Percentiles rank a stretch among this genome's conserved stretches.
phyloP scores from a whole-genome alignment of 2,888 invertebrate genomes.

The Nezara viridula region DNA sequence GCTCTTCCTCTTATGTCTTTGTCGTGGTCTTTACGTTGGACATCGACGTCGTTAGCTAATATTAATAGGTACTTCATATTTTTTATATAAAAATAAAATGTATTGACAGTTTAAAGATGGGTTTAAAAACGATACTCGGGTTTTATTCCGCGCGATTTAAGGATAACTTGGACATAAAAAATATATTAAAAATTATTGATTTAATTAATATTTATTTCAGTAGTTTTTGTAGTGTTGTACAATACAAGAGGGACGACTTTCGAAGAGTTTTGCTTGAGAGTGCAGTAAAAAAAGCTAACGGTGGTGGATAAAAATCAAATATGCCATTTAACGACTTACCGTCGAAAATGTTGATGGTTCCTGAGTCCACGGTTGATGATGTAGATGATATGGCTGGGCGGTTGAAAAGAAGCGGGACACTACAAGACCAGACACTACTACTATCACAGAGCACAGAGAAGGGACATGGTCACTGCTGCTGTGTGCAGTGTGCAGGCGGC shows the following conservation, averaged over 20 bases:
- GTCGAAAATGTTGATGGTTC: conserved; percentile 61
- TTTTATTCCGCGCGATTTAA: too few species aligned
- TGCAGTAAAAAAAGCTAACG: background rate
- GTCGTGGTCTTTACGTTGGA: background rate
- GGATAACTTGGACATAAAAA: too few species aligned
- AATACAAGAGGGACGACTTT: background rate
- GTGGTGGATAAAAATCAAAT: background rate
- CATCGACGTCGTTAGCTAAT: background rate
- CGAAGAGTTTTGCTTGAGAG: background rate
- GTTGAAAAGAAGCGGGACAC: conserved; percentile 2
- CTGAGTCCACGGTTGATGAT: conserved; percentile 59
- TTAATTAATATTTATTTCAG: too few species aligned
- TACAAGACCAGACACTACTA: background rate
- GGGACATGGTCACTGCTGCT: conserved; percentile 54
- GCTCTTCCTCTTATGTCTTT: background rate
- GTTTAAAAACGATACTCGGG: too few species aligned
- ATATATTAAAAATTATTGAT: too few species aligned
- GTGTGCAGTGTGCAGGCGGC: conserved; percentile 57
- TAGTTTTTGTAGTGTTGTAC: too few species aligned
- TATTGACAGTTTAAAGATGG: too few species aligned
- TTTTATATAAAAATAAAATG: too few species aligned
- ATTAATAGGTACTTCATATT: too few species aligned
- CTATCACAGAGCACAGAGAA: conserved; percentile 26
- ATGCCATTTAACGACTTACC: conserved; percentile 4
- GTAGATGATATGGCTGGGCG: conserved; percentile 1